Evolutionary conservation across 2,797 vertebrate species (phyloP), one percentile per base, ranked within the genome.

Genomic region (Scolopax rusticola): DNA sequence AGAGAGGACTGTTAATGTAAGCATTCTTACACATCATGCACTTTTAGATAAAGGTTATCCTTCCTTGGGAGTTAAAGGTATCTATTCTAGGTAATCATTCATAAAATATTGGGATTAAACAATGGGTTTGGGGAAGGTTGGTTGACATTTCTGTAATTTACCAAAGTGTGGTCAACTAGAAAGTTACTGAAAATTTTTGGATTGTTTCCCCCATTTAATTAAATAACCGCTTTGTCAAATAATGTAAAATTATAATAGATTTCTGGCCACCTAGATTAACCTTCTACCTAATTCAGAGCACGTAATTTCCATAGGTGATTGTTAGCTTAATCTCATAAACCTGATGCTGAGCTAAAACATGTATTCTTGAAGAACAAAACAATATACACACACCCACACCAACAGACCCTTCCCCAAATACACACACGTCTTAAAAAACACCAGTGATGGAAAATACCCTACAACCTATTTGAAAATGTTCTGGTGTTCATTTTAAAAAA

Each of bases 361-460:
- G 8, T 70, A 16, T 47, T 90, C 89, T 50, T 18, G 12, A 73
- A 84, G 40, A 78, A 43, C 6, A 50, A 47, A 74, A 13, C 13
- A 63, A 43, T 21, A 54, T 9, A 32, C 9, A 23, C 20, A n/a
- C 9, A 15, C 17, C 38, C 12, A 54, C 6, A 11, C 14, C 7
- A 24, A 3, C 25, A 6, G 9, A 4, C 4, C 20, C 5, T 81
- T 75, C 27, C 21, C 24, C 18, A 86, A 18, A 60, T 27, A 18
- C 4, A 45, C 11, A 43, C 2, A 2, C 65, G 5, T 60, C 80
- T 71, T 64, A 45, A 75, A 67, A 48, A 83, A 36, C 6, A 47
- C 2, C 6, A 4, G 1, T 40, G 16, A 24, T 32, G 5, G 6
- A 27, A 6, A 56, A 8, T 38, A 74, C 5, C 5, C 24, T 59